Conservation (phyloP, 2,888 invertebrate genomes). For the Oscheius sp. region DNA sequence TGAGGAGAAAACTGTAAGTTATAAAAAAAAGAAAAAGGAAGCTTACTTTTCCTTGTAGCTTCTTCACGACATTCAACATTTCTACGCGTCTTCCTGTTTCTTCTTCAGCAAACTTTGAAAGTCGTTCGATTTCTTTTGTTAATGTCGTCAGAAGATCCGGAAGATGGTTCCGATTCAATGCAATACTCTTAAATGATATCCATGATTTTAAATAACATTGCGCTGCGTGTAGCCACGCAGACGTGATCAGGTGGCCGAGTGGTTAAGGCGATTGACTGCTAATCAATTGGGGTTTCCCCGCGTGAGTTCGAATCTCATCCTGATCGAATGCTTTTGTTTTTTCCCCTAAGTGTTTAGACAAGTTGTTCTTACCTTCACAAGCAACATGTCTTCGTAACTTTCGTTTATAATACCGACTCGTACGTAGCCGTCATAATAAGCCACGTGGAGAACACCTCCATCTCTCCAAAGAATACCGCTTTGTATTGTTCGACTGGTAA, state of each 20-base stretch:
- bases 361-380: slow-evolving; percentile 37
- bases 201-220: too few relatives aligned
- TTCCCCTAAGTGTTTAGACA: too few relatives aligned
- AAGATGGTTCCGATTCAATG: slow-evolving; percentile 41
- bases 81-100: slow-evolving; percentile 40
- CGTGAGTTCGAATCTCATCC: slow-evolving; percentile 70
- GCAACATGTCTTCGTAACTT: slow-evolving; percentile 54
- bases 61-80: slow-evolving; percentile 39
- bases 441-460: slow-evolving; percentile 44
- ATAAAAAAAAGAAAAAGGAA: background rate
- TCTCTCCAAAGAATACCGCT: slow-evolving; percentile 49
- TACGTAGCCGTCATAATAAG: slow-evolving; percentile 51
- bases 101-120: slow-evolving; percentile 43
- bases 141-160: slow-evolving; percentile 37
- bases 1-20: slow-evolving; percentile 3
- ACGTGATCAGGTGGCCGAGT: slow-evolving; percentile 26
- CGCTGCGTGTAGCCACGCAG: too few relatives aligned
- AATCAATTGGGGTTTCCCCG: slow-evolving; percentile 70
- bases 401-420: slow-evolving; percentile 51
- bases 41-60: slow-evolving; percentile 26
- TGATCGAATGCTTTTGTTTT: too few relatives aligned
- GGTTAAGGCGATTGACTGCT: slow-evolving; percentile 32
- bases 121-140: slow-evolving; percentile 40
- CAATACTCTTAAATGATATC: slow-evolving; percentile 39
- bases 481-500: slow-evolving; percentile 43